phyloP scores from a whole-genome alignment of 1,140 invertebrate genomes.

The Nebria ingens region DNA sequence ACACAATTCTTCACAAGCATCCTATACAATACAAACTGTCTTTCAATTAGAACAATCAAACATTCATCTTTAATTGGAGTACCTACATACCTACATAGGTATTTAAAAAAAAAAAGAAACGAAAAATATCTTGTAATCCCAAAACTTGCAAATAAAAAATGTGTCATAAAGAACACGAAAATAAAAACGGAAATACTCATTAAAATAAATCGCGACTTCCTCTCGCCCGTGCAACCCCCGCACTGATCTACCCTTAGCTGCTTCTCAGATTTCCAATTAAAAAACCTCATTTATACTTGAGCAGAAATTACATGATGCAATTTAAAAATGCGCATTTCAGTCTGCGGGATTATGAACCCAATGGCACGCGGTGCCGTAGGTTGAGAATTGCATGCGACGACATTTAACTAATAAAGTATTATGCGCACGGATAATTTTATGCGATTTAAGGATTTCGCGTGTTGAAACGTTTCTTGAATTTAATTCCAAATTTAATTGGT shows the following conservation, averaged over 20 bases:
- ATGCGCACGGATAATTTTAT: constrained; percentile 32
- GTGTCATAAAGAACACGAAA: constrained; percentile 12
- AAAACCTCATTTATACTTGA: constrained; percentile 32
- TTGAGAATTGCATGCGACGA: constrained; percentile 14
- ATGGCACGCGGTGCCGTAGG: not conserved
- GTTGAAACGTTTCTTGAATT: constrained; percentile 29
- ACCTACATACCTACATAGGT: no score
- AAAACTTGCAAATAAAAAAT: constrained; percentile 4
- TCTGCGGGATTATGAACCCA: no score
- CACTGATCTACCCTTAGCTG: not conserved
- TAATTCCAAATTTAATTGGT: constrained; percentile 30
- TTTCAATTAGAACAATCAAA: no score
- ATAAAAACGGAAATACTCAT: constrained; percentile 19
- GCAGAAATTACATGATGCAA: constrained; percentile 31
- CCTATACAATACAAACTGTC: no score
- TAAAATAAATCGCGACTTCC: constrained; percentile 19
- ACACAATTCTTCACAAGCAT: no score
- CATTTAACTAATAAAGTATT: constrained; percentile 26
- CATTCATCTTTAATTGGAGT: no score
- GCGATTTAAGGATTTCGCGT: constrained; percentile 29
- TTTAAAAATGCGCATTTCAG: constrained; percentile 23
- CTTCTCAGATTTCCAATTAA: constrained; percentile 30
- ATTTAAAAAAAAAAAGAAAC: no score
- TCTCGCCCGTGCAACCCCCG: constrained; percentile 10
- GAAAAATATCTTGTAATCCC: not conserved